A percentile compares a stretch with the other conserved stretches of the same genome.
These are phyloP conservation scores for Pseudochromis fuscus DNA, from an alignment of 2,797 vertebrate species.

Conservation along the genomic window DNA sequence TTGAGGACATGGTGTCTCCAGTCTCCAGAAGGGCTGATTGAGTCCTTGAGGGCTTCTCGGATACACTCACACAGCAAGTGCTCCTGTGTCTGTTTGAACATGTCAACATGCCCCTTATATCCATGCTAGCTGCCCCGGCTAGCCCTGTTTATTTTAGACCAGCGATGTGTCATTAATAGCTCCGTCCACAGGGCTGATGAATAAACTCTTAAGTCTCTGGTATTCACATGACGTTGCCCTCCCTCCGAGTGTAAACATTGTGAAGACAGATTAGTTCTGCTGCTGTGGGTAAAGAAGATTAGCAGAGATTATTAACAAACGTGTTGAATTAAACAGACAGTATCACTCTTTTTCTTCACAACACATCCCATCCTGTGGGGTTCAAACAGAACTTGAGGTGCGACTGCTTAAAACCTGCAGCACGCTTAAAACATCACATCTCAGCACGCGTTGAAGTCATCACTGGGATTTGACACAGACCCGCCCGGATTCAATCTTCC, in stretches of 20 bases:
- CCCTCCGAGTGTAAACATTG: slow-evolving; percentile 74
- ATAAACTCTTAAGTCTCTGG: slow-evolving; percentile 61
- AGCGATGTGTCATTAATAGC: slow-evolving; percentile 61
- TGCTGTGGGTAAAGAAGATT: slow-evolving; percentile 80
- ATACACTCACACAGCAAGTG: slow-evolving; percentile 39
- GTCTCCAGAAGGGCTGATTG: slow-evolving; percentile 41
- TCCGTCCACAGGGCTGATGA: slow-evolving; percentile 60
- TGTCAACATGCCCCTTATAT: slow-evolving; percentile 38
- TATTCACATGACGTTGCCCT: slow-evolving; percentile 59
- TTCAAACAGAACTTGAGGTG: slow-evolving; percentile 48
- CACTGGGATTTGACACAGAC: slow-evolving; percentile 54
- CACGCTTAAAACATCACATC: slow-evolving; percentile 39
- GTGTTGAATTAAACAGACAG: slow-evolving; percentile 77
- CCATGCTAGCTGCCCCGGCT: slow-evolving; percentile 23
- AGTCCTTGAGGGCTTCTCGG: slow-evolving; percentile 63
- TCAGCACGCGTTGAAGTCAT: slow-evolving; percentile 43
- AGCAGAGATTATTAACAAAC: slow-evolving; percentile 82
- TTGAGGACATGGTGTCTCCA: slow-evolving; percentile 39
- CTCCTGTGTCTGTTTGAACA: slow-evolving; percentile 41
- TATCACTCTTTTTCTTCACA: slow-evolving; percentile 61
- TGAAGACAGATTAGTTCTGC: slow-evolving; percentile 79
- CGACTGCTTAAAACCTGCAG: slow-evolving; percentile 39
- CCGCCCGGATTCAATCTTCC: slow-evolving; percentile 84
- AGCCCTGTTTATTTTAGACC: slow-evolving; percentile 55
- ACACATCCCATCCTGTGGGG: slow-evolving; percentile 40